These are phyloP conservation scores for Ivindomyrus marchei DNA, from an alignment of 2,113 vertebrate genomes.

Conservation along the genomic window DNA sequence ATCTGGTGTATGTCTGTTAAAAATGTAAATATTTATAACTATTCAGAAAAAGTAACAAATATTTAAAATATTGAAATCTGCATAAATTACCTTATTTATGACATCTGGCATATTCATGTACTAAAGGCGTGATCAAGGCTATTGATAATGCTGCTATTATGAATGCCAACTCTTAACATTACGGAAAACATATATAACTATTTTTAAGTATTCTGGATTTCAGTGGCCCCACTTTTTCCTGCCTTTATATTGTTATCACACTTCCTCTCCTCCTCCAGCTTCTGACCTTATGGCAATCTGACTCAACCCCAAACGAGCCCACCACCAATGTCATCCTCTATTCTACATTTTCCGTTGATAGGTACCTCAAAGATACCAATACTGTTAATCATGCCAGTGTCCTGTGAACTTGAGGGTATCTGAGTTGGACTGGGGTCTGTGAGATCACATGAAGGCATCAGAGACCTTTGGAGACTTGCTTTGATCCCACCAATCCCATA, in stretches of 20 bases:
- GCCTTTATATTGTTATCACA: not conserved
- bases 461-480: not conserved
- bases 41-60: not conserved
- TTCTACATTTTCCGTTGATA: not conserved
- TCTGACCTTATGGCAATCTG: not conserved
- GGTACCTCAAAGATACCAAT: not conserved
- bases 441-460: not conserved
- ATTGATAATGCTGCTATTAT: not conserved
- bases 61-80: not conserved
- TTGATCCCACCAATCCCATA: not conserved
- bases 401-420: not conserved
- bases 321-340: not conserved
- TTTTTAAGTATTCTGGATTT: not conserved
- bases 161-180: not conserved
- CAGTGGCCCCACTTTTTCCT: not conserved
- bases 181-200: not conserved
- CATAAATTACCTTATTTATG: not conserved
- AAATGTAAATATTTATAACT: not conserved
- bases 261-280: not conserved
- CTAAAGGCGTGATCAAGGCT: not conserved
- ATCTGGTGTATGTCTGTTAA: not conserved
- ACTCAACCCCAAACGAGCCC: not conserved
- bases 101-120: not conserved
- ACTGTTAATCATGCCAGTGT: not conserved
- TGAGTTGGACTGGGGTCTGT: not conserved